Conservation (phyloP, 2,888 invertebrate species). For the Cylindroiulus punctatus region DNA sequence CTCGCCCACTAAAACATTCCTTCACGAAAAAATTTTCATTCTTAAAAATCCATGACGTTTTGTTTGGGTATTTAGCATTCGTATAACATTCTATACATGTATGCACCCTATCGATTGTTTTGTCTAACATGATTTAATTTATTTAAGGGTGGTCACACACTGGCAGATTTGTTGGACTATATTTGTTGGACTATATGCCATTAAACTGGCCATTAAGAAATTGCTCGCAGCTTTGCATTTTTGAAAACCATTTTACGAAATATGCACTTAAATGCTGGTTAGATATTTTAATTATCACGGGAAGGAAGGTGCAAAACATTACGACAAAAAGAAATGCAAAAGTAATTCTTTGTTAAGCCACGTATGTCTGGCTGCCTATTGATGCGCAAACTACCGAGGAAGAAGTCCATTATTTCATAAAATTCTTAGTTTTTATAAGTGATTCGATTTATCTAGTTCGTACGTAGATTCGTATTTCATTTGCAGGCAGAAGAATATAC, state of each 20-base stretch:
- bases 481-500: background rate
- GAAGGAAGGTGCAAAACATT: no score
- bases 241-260: no score
- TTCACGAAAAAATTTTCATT: background rate
- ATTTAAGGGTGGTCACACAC: background rate
- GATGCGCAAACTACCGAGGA: background rate
- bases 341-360: no score
- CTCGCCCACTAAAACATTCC: background rate
- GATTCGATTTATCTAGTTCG: slow-evolving; percentile 20
- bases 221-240: no score
- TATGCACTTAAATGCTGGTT: no score
- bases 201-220: no score
- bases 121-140: background rate
- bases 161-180: no score
- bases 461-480: background rate
- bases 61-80: background rate
- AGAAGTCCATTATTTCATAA: slow-evolving; percentile 20
- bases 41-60: background rate
- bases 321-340: no score
- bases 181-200: no score
- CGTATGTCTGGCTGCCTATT: background rate
- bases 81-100: no score
- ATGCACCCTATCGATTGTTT: background rate
- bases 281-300: no score
- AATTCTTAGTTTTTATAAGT: background rate